phyloP scores from a whole-genome alignment of 2,113 vertebrate genomes.

The Lycaon pictus region DNA sequence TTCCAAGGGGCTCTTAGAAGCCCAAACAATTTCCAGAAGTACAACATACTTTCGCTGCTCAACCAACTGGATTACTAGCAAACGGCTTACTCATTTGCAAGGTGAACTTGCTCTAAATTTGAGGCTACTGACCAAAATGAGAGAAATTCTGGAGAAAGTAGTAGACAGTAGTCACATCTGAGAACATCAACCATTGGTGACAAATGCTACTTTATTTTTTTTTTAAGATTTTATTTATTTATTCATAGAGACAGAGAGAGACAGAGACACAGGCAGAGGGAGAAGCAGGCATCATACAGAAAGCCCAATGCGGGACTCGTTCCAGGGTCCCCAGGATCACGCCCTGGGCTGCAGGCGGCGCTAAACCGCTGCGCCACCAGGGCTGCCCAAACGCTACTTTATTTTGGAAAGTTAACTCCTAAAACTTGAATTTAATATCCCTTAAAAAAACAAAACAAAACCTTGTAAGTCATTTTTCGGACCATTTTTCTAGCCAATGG shows the following conservation, averaged over 20 bases:
- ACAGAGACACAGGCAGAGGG: too few species aligned
- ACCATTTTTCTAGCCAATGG: neutral
- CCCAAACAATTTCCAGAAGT: neutral
- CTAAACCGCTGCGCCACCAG: too few species aligned
- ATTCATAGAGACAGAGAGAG: too few species aligned
- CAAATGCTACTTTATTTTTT: neutral
- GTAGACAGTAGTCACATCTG: neutral
- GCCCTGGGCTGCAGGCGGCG: too few species aligned
- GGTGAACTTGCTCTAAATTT: slow-evolving; percentile 16
- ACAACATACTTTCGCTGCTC: neutral
- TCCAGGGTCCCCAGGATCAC: too few species aligned
- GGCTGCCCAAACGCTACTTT: neutral
- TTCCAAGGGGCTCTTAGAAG: neutral
- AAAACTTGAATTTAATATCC: slow-evolving; percentile 4
- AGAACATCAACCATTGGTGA: slow-evolving; percentile 23
- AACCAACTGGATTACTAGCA: slow-evolving; percentile 10
- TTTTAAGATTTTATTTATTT: too few species aligned
- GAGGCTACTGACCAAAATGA: neutral
- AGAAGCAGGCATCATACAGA: too few species aligned
- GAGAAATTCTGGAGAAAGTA: neutral
- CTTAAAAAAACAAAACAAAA: neutral
- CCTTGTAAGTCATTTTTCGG: neutral
- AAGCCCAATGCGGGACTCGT: too few species aligned
- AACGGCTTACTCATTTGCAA: neutral
- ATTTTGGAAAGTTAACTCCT: slow-evolving; percentile 33